A percentile compares a stretch with the other conserved stretches of the same genome.
Evolutionary conservation across 1,140 invertebrate genomes (phyloP).

Genomic region (Drosophila busckii): DNA sequence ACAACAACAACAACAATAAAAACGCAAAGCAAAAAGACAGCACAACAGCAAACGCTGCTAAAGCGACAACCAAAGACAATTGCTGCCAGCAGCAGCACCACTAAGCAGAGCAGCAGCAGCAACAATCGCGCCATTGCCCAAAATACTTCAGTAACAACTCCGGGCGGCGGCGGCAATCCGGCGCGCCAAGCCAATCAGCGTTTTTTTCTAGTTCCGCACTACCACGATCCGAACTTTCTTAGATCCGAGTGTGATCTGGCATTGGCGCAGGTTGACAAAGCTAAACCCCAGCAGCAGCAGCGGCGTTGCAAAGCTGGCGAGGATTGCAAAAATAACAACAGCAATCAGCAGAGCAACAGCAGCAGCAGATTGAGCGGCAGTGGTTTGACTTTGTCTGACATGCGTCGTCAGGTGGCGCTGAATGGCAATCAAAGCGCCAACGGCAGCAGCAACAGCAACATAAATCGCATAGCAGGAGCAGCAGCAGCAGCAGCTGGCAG

Average conservation of each 20-base stretch:
- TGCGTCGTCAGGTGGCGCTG: slow-evolving; percentile 57
- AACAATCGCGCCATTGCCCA: not conserved
- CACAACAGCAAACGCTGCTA: slow-evolving; percentile 8
- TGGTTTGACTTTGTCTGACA: slow-evolving; percentile 37
- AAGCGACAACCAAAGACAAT: not conserved
- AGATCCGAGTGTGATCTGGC: slow-evolving; percentile 75
- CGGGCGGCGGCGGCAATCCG: slow-evolving; percentile 35
- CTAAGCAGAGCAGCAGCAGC: not conserved
- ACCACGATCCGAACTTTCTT: slow-evolving; percentile 66
- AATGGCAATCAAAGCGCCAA: slow-evolving; percentile 60
- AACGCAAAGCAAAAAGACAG: slow-evolving; percentile 34
- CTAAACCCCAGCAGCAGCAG: slow-evolving; percentile 2
- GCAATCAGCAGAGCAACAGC: slow-evolving; percentile 3
- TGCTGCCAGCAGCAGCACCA: not conserved
- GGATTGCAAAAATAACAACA: slow-evolving; percentile 47
- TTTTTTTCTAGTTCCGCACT: slow-evolving; percentile 62
- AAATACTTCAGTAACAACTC: not conserved
- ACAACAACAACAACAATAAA: slow-evolving; percentile 9
- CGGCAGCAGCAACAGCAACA: slow-evolving; percentile 30
- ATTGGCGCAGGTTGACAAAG: slow-evolving; percentile 69
- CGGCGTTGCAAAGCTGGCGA: slow-evolving; percentile 32
- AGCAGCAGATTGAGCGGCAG: not conserved
- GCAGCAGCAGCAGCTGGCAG: slow-evolving; percentile 4
- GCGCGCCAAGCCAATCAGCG: slow-evolving; percentile 65
- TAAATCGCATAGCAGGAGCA: slow-evolving; percentile 17